These are phyloP conservation scores for Pterois miles DNA, from an alignment of 2,797 vertebrate genomes.

Conservation along the genomic window DNA sequence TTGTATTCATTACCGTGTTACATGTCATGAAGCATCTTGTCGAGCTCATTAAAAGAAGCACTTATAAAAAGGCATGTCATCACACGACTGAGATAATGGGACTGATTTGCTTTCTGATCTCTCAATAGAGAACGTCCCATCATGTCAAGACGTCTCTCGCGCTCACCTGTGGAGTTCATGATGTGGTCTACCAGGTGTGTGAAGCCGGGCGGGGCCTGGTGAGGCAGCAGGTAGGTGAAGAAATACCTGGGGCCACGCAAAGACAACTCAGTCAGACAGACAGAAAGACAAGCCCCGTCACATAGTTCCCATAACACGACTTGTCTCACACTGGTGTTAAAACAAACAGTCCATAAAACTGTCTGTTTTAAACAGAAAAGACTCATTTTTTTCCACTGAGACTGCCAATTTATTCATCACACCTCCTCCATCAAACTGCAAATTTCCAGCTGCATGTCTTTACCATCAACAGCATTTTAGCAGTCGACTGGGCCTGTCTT, in stretches of 20 bases:
- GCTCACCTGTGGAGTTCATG: slow-evolving; percentile 90
- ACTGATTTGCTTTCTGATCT: slow-evolving; percentile 58
- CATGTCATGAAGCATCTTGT: slow-evolving; percentile 39
- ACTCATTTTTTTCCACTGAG: not conserved
- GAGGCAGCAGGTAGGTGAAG: slow-evolving; percentile 93
- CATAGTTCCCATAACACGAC: slow-evolving; percentile 62
- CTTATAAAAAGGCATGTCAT: slow-evolving; percentile 50
- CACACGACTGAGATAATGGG: slow-evolving; percentile 55
- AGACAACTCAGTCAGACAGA: slow-evolving; percentile 55
- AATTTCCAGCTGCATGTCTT: slow-evolving; percentile 43
- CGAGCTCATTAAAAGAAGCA: slow-evolving; percentile 53
- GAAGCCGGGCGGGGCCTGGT: slow-evolving; percentile 88
- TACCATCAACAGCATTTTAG: slow-evolving; percentile 40
- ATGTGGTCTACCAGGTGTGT: slow-evolving; percentile 88
- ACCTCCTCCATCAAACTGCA: slow-evolving; percentile 28
- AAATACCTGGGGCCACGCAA: slow-evolving; percentile 87
- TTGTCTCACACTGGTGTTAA: slow-evolving; percentile 56
- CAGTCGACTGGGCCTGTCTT: slow-evolving; percentile 46
- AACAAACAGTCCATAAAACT: slow-evolving; percentile 70
- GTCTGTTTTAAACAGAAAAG: slow-evolving; percentile 38
- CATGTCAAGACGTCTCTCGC: slow-evolving; percentile 48
- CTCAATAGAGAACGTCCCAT: slow-evolving; percentile 25
- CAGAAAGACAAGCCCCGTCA: slow-evolving; percentile 57
- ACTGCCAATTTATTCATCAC: slow-evolving; percentile 47
- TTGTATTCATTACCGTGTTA: slow-evolving; percentile 39